Base-by-base conservation (phyloP, 2,113 vertebrate genomes). In the Aldabrachelys gigantea region DNA sequence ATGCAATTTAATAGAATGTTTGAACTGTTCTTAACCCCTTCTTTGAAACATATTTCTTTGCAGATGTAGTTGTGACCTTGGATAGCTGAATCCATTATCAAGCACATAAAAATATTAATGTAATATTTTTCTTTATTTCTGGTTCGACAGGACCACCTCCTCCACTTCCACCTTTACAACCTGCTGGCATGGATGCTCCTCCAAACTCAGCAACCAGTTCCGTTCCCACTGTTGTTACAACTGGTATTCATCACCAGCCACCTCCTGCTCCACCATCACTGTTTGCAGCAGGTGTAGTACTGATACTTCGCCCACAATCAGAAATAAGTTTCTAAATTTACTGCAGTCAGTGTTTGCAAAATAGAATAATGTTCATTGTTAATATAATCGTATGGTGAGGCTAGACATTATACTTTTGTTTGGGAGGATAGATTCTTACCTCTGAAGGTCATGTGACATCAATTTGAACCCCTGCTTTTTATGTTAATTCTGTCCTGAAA, bases 131-230 rank as follows among this genome's bases (percentile, higher is more conserved):
- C 52, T 81, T 98, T 96, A 85, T 91, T 97, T 97, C 97, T 96
- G 95, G 86, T 95, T 95, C 96, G 87, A 79, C 97, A 99, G 99
- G 99, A 96, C 99, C 99, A 90, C 99, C 99, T 82, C 99, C 99
- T 96, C 99, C 99, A 2, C 99, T 99, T 95, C 99, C 99, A 95
- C 99, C 99, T 19, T 93, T 99, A 83, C 99, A 99, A 94, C 99
- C 99, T 62, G 98, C 99, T 96, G 99, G 99, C 92, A 99, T 99
- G 99, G 99, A 99, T 96, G 99, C 98, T 49, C 99, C 99, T 84
- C 99, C 99, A 85, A 99, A 98, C 91, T 99, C 99, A 91, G 99
- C 99, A 89, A 99, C 99, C 91, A 99, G 99, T 97, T 99, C 99
- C 52, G 99, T 99, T 96, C 99, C 99, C 92, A 99, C 99, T 84